phyloP scores from a whole-genome alignment of 2,888 invertebrate genomes.

The Malacosoma neustria region DNA sequence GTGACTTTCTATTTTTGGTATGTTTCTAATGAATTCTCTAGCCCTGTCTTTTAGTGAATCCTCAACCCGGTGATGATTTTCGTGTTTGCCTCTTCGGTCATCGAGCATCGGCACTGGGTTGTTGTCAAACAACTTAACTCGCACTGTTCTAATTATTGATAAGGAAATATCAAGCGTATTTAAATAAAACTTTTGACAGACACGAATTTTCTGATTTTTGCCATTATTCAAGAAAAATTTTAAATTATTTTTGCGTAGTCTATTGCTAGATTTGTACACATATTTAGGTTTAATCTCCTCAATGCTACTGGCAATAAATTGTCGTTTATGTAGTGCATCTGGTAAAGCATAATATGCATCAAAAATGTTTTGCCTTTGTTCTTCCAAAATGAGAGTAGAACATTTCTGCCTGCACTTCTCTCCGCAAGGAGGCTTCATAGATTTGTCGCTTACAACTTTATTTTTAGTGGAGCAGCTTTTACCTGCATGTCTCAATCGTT shows the following conservation, averaged over 20 bases:
- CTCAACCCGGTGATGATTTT: constrained; percentile 6
- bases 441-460: constrained; percentile 4
- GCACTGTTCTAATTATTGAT: neutral
- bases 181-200: no score
- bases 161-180: neutral
- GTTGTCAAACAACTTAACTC: neutral
- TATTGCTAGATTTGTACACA: constrained; percentile 2
- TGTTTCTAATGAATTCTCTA: constrained; percentile 10
- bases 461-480: no score
- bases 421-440: constrained; percentile 5
- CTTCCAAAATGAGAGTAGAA: constrained; percentile 3
- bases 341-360: constrained; percentile 4
- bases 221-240: no score
- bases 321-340: constrained; percentile 2
- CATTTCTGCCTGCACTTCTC: constrained; percentile 4
- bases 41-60: constrained; percentile 8
- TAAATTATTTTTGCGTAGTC: constrained; percentile 2
- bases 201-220: no score
- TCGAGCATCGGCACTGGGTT: neutral
- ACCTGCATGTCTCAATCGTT: no score
- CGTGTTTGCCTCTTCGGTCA: constrained; percentile 9
- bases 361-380: constrained; percentile 3
- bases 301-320: constrained; percentile 2
- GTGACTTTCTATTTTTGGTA: constrained; percentile 10
- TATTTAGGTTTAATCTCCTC: constrained; percentile 2